phyloP scores from a whole-genome alignment of 1,140 invertebrate species.

The Drosophila setifemur region DNA sequence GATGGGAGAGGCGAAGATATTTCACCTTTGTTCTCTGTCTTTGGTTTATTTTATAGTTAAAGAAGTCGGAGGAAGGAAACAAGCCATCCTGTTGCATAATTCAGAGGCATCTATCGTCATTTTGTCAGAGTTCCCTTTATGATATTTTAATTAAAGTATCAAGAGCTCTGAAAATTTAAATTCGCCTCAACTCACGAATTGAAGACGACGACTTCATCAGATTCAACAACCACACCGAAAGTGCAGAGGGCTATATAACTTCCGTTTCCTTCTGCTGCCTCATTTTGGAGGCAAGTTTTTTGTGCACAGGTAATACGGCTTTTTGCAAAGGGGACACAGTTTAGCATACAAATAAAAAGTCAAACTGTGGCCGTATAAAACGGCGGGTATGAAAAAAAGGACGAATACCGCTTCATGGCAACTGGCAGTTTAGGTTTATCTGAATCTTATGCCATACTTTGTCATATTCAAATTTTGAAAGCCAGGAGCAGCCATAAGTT shows the following conservation, averaged over 20 bases:
- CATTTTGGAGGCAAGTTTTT: constrained; percentile 44
- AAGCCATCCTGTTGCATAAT: constrained; percentile 21
- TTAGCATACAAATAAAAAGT: constrained; percentile 71
- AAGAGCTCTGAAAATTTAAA: constrained; percentile 2
- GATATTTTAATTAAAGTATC: constrained; percentile 21
- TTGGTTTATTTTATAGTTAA: not conserved
- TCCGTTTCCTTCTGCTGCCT: constrained; percentile 51
- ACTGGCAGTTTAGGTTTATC: constrained; percentile 56
- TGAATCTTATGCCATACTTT: constrained; percentile 67
- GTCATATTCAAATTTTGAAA: constrained; percentile 70
- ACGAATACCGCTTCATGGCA: constrained; percentile 42
- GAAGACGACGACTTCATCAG: not conserved
- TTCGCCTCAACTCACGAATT: not conserved
- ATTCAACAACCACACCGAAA: constrained; percentile 2
- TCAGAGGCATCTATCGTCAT: constrained; percentile 7
- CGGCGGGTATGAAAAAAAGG: constrained; percentile 22
- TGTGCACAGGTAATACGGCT: constrained; percentile 58
- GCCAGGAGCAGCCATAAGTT: constrained; percentile 32
- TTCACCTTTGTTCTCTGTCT: constrained; percentile 22
- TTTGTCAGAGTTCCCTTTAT: not conserved
- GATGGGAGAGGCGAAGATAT: constrained; percentile 17
- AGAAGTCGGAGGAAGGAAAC: not conserved
- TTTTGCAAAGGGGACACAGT: constrained; percentile 58
- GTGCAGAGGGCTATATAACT: constrained; percentile 34
- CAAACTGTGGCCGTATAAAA: constrained; percentile 35